These are phyloP conservation scores for Gallinago stenura DNA, from an alignment of 2,797 vertebrate genomes.

Conservation along the genomic window DNA sequence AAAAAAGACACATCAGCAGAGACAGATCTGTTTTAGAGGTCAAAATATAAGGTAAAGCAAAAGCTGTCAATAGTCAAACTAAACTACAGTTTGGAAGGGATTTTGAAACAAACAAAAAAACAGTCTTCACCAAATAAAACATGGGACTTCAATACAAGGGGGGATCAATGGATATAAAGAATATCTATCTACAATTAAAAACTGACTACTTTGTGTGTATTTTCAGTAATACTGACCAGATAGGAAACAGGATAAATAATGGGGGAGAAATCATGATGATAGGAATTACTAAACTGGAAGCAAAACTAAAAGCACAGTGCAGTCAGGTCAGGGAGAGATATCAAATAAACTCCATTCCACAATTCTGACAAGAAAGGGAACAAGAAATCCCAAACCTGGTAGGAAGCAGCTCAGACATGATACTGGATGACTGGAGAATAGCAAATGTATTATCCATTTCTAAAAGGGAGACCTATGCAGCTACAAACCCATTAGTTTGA, in stretches of 20 bases:
- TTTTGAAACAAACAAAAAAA: not conserved
- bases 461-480: conserved; percentile 10
- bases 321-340: not conserved
- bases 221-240: not conserved
- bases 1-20: not conserved
- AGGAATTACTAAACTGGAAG: not conserved
- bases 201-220: not conserved
- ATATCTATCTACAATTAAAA: not conserved
- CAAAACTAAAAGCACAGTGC: not conserved
- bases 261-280: not conserved
- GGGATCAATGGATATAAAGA: not conserved
- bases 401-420: not conserved
- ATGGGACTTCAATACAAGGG: not conserved
- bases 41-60: not conserved
- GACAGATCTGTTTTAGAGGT: not conserved
- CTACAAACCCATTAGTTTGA: conserved; percentile 47
- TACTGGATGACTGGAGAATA: conserved; percentile 7
- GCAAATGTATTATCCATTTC: conserved; percentile 19
- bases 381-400: conserved; percentile 10
- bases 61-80: not conserved
- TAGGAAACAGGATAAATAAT: not conserved
- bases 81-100: not conserved
- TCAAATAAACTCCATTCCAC: not conserved
- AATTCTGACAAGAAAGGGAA: conserved; percentile 17
- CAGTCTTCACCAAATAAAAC: not conserved